Evolutionary conservation across 1,140 invertebrate genomes (phyloP).

Genomic region (Bombus cullumanus): DNA sequence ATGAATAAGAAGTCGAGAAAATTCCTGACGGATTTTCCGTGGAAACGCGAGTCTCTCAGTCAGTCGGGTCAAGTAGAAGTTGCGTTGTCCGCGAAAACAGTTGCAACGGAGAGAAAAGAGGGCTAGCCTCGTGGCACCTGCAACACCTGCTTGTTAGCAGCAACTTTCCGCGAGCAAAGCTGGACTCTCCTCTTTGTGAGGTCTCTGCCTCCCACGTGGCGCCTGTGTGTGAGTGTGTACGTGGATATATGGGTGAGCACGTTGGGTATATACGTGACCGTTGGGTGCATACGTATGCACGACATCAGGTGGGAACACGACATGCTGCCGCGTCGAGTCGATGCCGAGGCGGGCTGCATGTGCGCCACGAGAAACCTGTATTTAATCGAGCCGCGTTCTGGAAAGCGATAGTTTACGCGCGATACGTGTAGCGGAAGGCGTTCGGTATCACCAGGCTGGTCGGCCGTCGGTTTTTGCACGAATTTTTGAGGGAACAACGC

Average conservation of each 20-base stretch:
- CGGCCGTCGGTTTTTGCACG: background rate
- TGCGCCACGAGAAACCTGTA: slow-evolving; percentile 42
- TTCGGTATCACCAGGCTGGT: background rate
- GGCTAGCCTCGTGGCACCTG: slow-evolving; percentile 61
- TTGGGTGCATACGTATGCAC: slow-evolving; percentile 41
- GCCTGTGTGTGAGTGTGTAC: background rate
- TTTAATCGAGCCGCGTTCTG: slow-evolving; percentile 52
- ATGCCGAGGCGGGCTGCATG: slow-evolving; percentile 44
- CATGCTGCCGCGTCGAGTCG: slow-evolving; percentile 58
- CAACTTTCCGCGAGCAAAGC: slow-evolving; percentile 58
- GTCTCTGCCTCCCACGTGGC: slow-evolving; percentile 47
- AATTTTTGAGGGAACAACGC: slow-evolving; percentile 1
- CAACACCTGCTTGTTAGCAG: slow-evolving; percentile 66
- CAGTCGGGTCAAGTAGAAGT: slow-evolving; percentile 5
- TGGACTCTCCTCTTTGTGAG: slow-evolving; percentile 48
- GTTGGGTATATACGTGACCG: background rate
- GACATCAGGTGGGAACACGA: slow-evolving; percentile 64
- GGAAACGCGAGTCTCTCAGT: too few relatives aligned
- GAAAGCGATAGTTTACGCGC: slow-evolving; percentile 52
- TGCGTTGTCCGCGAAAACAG: slow-evolving; percentile 30
- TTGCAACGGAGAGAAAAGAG: slow-evolving; percentile 21
- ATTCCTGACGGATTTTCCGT: background rate
- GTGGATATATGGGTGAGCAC: background rate
- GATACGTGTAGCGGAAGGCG: slow-evolving; percentile 36
- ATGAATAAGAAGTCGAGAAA: slow-evolving; percentile 9